Conservation (phyloP, 2,888 invertebrate genomes). For the Orthosia incerta region DNA sequence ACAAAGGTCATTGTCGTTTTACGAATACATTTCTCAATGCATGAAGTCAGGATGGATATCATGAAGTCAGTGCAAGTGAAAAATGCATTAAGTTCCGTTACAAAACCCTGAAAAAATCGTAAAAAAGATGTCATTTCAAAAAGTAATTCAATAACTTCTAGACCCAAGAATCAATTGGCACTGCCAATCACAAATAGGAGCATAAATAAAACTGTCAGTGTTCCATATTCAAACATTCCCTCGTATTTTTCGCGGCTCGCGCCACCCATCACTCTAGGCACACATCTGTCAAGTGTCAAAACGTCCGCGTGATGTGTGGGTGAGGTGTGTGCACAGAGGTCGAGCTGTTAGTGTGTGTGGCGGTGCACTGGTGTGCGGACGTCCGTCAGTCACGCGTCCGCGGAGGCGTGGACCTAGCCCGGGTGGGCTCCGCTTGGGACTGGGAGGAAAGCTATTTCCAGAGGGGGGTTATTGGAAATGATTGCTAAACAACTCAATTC, state of each 20-base stretch:
- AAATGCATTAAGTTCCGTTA: neutral
- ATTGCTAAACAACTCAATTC: too few relatives aligned
- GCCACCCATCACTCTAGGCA: constrained; percentile 65
- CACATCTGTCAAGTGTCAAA: constrained; percentile 70
- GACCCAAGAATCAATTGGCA: constrained; percentile 60
- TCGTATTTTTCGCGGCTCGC: constrained; percentile 63
- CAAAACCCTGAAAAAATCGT: neutral
- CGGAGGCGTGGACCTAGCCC: constrained; percentile 75
- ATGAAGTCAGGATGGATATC: neutral
- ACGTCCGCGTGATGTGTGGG: constrained; percentile 39
- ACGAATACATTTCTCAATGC: neutral
- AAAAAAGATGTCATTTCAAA: constrained; percentile 9
- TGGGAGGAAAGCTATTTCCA: constrained; percentile 3
- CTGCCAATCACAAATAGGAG: constrained; percentile 61
- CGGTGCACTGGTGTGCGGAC: constrained; percentile 71
- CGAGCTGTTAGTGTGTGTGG: constrained; percentile 55
- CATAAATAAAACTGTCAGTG: constrained; percentile 67
- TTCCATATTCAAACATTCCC: constrained; percentile 67
- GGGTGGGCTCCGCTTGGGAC: constrained; percentile 65
- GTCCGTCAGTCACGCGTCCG: constrained; percentile 85
- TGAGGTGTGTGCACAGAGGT: constrained; percentile 39
- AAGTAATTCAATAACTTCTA: constrained; percentile 32
- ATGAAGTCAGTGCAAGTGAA: neutral
- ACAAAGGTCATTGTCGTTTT: constrained; percentile 10
- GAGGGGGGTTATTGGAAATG: too few relatives aligned